A percentile compares a stretch with the other conserved stretches of the same genome.
phyloP scores from a whole-genome alignment of 2,797 vertebrate genomes.

The Anniella stebbinsi region DNA sequence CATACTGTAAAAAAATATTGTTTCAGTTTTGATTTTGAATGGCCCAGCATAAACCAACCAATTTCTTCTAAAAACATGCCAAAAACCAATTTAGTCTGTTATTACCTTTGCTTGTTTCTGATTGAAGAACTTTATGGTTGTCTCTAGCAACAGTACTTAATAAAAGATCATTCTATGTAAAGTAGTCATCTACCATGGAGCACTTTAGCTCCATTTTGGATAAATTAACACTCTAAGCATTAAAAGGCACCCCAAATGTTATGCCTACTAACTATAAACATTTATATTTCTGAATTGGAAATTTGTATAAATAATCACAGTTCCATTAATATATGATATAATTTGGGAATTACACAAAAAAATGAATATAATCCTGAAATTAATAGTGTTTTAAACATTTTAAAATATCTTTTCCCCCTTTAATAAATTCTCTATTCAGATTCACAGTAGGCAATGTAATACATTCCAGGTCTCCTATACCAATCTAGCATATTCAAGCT shows the following conservation, averaged over 20 bases:
- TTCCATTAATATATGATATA: background rate
- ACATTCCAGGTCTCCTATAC: background rate
- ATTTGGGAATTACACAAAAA: background rate
- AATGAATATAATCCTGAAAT: background rate
- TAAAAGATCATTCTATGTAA: constrained; percentile 66
- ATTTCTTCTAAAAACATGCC: constrained; percentile 48
- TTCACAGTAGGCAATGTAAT: background rate
- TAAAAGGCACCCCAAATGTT: constrained; percentile 54
- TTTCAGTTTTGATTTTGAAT: constrained; percentile 24
- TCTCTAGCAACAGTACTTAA: constrained; percentile 65
- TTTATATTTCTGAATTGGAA: constrained; percentile 16
- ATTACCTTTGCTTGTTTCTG: constrained; percentile 67
- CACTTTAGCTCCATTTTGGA: constrained; percentile 62
- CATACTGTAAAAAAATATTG: background rate
- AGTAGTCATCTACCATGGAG: constrained; percentile 65
- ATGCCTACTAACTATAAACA: background rate
- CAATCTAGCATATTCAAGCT: background rate
- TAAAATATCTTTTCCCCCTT: background rate
- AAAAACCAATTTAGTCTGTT: constrained; percentile 63
- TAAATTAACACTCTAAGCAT: constrained; percentile 64
- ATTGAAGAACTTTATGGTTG: constrained; percentile 74
- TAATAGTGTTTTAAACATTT: constrained; percentile 6
- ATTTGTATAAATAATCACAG: background rate
- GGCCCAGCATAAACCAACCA: constrained; percentile 29
- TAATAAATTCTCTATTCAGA: background rate